Conservation (phyloP, 35 echinoderm and acorn worm genomes). For the Apostichopus californicus region DNA sequence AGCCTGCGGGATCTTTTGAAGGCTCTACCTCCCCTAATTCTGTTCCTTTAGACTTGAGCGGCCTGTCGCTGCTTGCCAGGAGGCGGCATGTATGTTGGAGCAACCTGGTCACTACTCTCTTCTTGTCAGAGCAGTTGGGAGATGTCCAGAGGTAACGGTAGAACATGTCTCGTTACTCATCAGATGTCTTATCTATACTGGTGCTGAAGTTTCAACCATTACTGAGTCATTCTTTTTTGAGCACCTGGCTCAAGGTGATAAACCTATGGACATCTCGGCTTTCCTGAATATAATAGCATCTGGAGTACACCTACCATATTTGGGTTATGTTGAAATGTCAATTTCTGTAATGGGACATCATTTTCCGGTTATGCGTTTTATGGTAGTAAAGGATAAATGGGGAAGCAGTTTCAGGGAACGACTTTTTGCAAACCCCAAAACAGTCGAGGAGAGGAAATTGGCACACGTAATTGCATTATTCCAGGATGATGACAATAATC, state of each 20-base stretch:
- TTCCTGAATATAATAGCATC: conserved; percentile 47
- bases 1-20: too few relatives aligned
- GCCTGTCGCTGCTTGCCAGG: too few relatives aligned
- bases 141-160: conserved; percentile 29
- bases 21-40: too few relatives aligned
- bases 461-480: too few relatives aligned
- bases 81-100: too few relatives aligned
- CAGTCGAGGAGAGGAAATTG: too few relatives aligned
- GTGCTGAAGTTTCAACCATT: conserved; percentile 58
- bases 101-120: too few relatives aligned
- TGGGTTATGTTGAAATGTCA: conserved; percentile 44
- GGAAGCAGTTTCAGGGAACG: too few relatives aligned
- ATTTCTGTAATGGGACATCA: conserved; percentile 22
- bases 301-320: conserved; percentile 47
- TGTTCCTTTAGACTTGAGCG: too few relatives aligned
- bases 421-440: too few relatives aligned
- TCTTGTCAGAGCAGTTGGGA: conserved; percentile 18
- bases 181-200: conserved; percentile 58
- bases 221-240: conserved; percentile 56
- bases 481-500: too few relatives aligned
- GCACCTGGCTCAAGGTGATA: conserved; percentile 33
- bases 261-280: conserved; percentile 34
- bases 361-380: conserved; percentile 34
- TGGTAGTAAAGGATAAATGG: conserved; percentile 43
- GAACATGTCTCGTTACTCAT: background rate